phyloP scores from a whole-genome alignment of 2,888 invertebrate species.

The Platycheirus albimanus region DNA sequence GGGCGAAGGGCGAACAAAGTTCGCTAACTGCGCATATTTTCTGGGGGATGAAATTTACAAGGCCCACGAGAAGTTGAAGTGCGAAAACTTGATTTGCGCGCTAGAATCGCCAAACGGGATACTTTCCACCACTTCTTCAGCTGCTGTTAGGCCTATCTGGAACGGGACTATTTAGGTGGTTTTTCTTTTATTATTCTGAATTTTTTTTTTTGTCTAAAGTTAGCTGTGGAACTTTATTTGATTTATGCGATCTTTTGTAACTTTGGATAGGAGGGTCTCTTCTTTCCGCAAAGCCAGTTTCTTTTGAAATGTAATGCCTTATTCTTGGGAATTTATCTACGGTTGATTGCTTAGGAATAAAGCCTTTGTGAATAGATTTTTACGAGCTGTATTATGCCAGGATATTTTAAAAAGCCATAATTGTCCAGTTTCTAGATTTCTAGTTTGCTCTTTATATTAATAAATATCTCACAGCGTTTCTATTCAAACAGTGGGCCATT shows the following conservation, averaged over 20 bases:
- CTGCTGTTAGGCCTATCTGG: slow-evolving; percentile 19
- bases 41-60: slow-evolving; percentile 25
- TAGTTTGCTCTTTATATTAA: too few species aligned
- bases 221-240: slow-evolving; percentile 12
- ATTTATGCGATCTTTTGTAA: slow-evolving; percentile 7
- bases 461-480: too few species aligned
- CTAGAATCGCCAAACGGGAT: slow-evolving; percentile 60
- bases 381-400: too few species aligned
- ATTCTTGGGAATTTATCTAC: slow-evolving; percentile 1
- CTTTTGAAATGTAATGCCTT: slow-evolving; percentile 3
- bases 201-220: neutral
- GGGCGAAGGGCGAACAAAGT: slow-evolving; percentile 16
- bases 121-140: slow-evolving; percentile 32
- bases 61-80: slow-evolving; percentile 21
- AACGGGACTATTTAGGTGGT: too few species aligned
- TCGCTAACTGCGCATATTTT: slow-evolving; percentile 51
- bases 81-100: slow-evolving; percentile 63
- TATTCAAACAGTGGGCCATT: too few species aligned
- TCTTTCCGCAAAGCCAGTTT: slow-evolving; percentile 13
- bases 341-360: slow-evolving; percentile 18
- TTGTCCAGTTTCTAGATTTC: too few species aligned
- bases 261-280: neutral
- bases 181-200: too few species aligned
- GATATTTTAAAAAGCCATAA: too few species aligned
- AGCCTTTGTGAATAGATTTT: neutral